Evolutionary conservation across 2,113 vertebrate species (phyloP), one percentile per base, ranked within the genome.

Genomic region (Microtus oregoni): DNA sequence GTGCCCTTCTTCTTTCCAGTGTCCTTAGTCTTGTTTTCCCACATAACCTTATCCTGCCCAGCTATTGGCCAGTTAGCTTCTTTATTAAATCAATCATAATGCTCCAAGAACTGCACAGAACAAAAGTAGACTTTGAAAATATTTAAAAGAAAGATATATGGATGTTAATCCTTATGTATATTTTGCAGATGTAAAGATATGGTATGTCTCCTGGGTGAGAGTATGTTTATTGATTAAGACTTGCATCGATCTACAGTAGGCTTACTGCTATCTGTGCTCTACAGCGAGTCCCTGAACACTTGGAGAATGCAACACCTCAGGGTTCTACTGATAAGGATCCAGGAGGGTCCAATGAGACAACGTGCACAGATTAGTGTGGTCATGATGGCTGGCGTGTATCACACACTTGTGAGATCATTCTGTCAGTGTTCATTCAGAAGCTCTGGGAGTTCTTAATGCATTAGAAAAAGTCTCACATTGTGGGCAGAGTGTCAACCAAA

Each of bases 391-490:
- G 83, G 22, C 13, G 6, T 3, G 19, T 44, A 32, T 32, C 58
- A 12, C 6, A 82, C 32, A 17, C 4, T 68, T 8, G 0, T 22
- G 26, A 22, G 20, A 67, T 11, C 35, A 26, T 17, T 17, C 35
- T 20, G 6, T 22, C 14, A 20, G 2, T 24, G 14, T 55, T 55
- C 30, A 22, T 30, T 67, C 55, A 35, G 26, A 32, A 52, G 11
- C 35, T 52, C 19, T 7, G 6, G 19, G 38, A 61, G 8, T 15
- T 41, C 35, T 73, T 32, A 30, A 3, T 6, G 22, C 55, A 65
- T 9, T 17, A 12, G 12, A 52, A 5, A 30, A 19, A 1, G 7
- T 12, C 30, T 13, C 7, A 15, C 5, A 1, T 38, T 15, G 17
- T 14, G n/a, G 41, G 70, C 12, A 24, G 35, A 65, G 44, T 55